Base-by-base conservation (phyloP, 2,797 vertebrate genomes). In the Lerista edwardsae region DNA sequence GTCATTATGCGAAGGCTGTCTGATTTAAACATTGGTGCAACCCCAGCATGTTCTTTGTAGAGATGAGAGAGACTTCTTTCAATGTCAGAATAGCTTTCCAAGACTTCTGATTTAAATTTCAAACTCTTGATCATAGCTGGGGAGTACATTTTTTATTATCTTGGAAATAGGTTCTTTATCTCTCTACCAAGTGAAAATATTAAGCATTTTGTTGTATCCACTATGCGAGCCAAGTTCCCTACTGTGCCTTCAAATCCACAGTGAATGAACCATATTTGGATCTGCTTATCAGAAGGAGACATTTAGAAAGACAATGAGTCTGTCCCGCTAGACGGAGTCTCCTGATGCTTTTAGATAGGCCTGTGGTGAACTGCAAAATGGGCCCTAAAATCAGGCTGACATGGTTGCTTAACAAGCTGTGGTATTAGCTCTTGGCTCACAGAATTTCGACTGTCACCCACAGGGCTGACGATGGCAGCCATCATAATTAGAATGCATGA, bases 311-410 rank as follows among this genome's bases (percentile, higher is more conserved):
- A 97, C 96, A 97, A 97, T 96, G 92, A 91, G 90, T 90, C 94
- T 96, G 95, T 96, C 96, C 95, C 85, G 91, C 93, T 93, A 95
- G 92, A 94, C 83, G 47, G 88, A 94, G 94, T 84, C 93, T 96
- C 94, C 95, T 94, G 95, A 96, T 95, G 96, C 92, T 96, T 96
- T 96, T 39, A 94, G 93, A 96, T 96, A 94, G 94, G 95, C 96
- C 95, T 95, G 93, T 6, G 91, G 96, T 95, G 96, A 95, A 94
- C 92, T 94, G 94, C 94, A 97, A 95, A 96, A 96, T 95, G 92
- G 94, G 95, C 93, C 95, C 94, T 92, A 96, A 96, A 96, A 97
- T 96, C 96, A 96, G 94, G 88, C 94, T 96, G 96, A 96, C 96
- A 97, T 96, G 96, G 95, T 96, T 55, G 80, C 95, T 96, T 96